Base-by-base conservation (phyloP, 2,113 vertebrate species). In the Corythornis madagascariensis region DNA sequence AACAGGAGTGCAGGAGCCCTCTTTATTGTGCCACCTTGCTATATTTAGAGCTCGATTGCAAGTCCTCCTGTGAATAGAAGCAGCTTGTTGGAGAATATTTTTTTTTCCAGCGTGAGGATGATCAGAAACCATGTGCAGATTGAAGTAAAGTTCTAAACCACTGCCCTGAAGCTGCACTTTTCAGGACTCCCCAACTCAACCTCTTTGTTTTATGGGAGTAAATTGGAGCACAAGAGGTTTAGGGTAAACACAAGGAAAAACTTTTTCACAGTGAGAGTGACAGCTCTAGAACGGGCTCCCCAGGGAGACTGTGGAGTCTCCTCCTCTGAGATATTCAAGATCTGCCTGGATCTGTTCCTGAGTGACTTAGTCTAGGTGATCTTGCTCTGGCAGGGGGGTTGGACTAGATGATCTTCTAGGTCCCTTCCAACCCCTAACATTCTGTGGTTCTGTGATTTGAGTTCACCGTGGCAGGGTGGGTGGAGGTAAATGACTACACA, bases 1-100 rank as follows among this genome's bases (percentile, higher is more conserved):
- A 90, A 38, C 25, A 5, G 20, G 42, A 85, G 59, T 16, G 25
- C 6, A 2, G 84, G 80, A 90, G 63, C 81, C 84, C 63, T 85
- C 81, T 89, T 81, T 79, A 4, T 53, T 89, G 55, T 91, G 72
- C 72, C 81, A 89, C 77, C 78, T 87, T 64, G 45, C 82, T 92
- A 70, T 75, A 88, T 90, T 90, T 93, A 78, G 86, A 90, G 86
- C 59, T 81, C 11, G 1, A 64, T 67, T 83, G 40, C n/a, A 72
- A 75, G 65, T 73, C 80, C 77, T 93, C 5, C 6, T 21, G 64
- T 50, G 80, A 87, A 56, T 16, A 82, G 55, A 55, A 86, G 57
- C 83, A 75, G 83, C 25, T 67, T 82, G 29, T 50, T 53, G 42
- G 35, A 79, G 40, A 35, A 74, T 22, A 18, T 4, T 66, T 71